Percentiles rank a stretch among this genome's conserved stretches.
Conservation (phyloP, 2,888 invertebrate species). For the Zaprionus lineosus region DNA sequence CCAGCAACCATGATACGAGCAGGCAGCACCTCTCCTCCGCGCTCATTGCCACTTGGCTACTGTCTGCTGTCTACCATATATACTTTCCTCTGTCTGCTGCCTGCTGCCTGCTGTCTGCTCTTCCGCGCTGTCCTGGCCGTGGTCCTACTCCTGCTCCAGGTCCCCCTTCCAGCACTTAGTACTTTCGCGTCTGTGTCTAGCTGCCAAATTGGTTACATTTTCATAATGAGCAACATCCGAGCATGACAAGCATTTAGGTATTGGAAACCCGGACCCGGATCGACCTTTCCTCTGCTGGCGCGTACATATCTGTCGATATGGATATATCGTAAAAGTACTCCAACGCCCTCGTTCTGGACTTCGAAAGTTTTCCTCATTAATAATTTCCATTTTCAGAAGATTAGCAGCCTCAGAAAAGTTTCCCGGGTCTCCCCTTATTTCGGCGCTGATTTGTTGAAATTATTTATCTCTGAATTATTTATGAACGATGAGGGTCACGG, state of each 20-base stretch:
- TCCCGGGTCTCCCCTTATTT: conserved; percentile 12
- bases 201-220: conserved; percentile 66
- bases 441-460: conserved; percentile 52
- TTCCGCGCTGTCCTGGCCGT: background rate
- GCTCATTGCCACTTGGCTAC: conserved; percentile 14
- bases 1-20: background rate
- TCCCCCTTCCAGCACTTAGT: conserved; percentile 23
- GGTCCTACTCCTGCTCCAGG: background rate
- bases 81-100: background rate
- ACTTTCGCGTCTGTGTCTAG: conserved; percentile 32
- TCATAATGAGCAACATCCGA: conserved; percentile 59
- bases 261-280: no score
- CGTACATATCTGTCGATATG: conserved; percentile 35
- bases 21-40: conserved; percentile 16
- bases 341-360: conserved; percentile 1
- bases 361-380: conserved; percentile 73
- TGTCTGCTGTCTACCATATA: conserved; percentile 3
- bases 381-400: conserved; percentile 71
- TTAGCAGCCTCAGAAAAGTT: conserved; percentile 56
- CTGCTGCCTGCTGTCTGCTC: conserved; percentile 2
- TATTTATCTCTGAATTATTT: conserved; percentile 51
- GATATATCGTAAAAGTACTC: conserved; percentile 60
- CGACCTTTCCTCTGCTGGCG: no score
- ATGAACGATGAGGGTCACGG: conserved; percentile 40
- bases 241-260: conserved; percentile 24